phyloP scores from a whole-genome alignment of 2,113 vertebrate species.

The Lophius piscatorius region DNA sequence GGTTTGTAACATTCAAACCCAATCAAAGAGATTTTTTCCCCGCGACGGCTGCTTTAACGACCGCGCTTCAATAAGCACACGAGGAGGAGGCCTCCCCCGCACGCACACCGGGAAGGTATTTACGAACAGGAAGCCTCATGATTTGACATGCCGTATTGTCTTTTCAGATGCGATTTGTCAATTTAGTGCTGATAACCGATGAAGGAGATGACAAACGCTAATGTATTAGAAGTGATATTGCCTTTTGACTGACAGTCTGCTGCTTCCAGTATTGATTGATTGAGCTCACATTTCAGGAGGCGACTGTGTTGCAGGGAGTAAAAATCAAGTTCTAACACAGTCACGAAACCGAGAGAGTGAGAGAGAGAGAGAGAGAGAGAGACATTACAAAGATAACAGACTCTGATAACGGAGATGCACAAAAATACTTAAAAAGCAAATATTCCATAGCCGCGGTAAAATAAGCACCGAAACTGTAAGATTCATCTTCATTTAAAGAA shows the following conservation, averaged over 20 bases:
- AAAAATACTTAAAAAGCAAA: too few relatives aligned
- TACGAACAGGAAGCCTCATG: constrained; percentile 34
- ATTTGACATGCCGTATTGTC: constrained; percentile 59
- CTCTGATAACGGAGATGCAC: constrained; percentile 4
- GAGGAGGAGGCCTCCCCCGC: constrained; percentile 2
- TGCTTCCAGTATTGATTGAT: constrained; percentile 70
- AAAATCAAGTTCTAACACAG: constrained; percentile 38
- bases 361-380: constrained; percentile 17
- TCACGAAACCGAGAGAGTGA: constrained; percentile 22
- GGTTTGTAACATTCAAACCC: constrained; percentile 43
- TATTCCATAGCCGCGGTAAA: not conserved
- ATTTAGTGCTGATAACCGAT: constrained; percentile 65
- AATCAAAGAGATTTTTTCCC: constrained; percentile 34
- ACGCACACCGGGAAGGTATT: not conserved
- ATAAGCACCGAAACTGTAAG: not conserved
- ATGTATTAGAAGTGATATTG: constrained; percentile 62
- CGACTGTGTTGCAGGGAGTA: constrained; percentile 9
- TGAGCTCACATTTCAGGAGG: constrained; percentile 37
- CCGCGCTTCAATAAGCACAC: not conserved
- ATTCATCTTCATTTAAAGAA: constrained; percentile 25
- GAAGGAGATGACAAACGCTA: constrained; percentile 53
- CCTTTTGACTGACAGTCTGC: constrained; percentile 63
- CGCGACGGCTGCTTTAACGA: constrained; percentile 18
- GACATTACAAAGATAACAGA: constrained; percentile 1
- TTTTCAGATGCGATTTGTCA: constrained; percentile 66